Conservation (phyloP, 2,888 invertebrate species). For the Cactoblastis cactorum region DNA sequence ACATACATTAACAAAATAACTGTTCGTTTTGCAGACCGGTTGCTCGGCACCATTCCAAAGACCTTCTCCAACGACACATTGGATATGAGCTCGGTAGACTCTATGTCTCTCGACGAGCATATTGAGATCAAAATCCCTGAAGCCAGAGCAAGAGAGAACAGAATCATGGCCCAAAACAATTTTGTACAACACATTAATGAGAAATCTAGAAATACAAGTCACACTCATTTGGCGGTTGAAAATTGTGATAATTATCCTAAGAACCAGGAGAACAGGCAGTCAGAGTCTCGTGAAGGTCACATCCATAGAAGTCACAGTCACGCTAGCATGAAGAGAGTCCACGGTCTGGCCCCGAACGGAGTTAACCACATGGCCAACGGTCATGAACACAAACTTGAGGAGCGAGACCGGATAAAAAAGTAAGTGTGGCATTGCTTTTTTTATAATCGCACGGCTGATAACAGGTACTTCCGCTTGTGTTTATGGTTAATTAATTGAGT, state of each 20-base stretch:
- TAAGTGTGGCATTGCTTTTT: conserved; percentile 42
- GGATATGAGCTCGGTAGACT: conserved; percentile 81
- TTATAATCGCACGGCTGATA: no score
- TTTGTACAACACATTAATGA: conserved; percentile 71
- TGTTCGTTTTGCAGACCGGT: conserved; percentile 56
- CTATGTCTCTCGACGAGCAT: conserved; percentile 80
- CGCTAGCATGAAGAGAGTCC: conserved; percentile 63
- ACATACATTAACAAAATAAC: neutral
- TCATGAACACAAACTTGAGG: conserved; percentile 52
- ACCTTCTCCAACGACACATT: conserved; percentile 81
- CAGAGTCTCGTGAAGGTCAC: conserved; percentile 33
- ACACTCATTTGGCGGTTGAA: conserved; percentile 62
- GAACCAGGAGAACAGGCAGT: conserved; percentile 30
- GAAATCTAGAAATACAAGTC: conserved; percentile 55
- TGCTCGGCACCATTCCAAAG: conserved; percentile 73
- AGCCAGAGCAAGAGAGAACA: conserved; percentile 67
- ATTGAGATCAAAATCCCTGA: conserved; percentile 80
- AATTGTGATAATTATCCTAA: conserved; percentile 47
- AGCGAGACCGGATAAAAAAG: conserved; percentile 57
- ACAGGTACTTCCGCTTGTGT: neutral
- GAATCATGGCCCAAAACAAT: conserved; percentile 70
- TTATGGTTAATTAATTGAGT: neutral
- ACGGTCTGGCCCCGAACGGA: conserved; percentile 61
- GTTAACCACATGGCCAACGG: conserved; percentile 53
- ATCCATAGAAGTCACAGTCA: conserved; percentile 71